Percentiles rank a stretch among this genome's conserved stretches.
These are phyloP conservation scores for Pseudorhiza aurosa DNA, from an alignment of 30 jellyfish, hydroid and myxozoan genomes.

Conservation along the genomic window DNA sequence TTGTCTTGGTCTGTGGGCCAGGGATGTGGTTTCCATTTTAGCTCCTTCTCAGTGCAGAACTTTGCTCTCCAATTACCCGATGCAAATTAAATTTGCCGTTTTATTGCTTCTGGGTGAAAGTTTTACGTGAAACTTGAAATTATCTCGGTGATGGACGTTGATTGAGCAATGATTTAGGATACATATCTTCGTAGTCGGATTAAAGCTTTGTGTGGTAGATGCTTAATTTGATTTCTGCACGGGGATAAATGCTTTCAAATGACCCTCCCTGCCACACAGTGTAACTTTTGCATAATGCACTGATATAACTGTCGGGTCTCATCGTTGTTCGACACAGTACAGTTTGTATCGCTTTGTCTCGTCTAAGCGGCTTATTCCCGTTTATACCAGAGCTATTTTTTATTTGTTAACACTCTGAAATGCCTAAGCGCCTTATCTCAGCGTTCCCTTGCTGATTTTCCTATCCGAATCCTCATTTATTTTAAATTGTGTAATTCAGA, in stretches of 20 bases:
- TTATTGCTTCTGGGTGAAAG: constrained; percentile 16
- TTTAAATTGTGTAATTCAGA: too few relatives aligned
- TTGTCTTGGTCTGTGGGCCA: constrained; percentile 46
- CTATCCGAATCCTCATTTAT: too few relatives aligned
- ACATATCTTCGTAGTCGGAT: constrained; percentile 22
- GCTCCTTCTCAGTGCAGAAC: constrained; percentile 21
- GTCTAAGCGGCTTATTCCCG: too few relatives aligned
- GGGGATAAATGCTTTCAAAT: background rate
- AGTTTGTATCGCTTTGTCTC: too few relatives aligned
- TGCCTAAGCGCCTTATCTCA: too few relatives aligned
- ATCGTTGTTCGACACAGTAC: too few relatives aligned
- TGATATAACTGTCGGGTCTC: background rate
- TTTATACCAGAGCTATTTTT: too few relatives aligned
- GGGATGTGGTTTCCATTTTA: constrained; percentile 20
- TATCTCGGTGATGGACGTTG: constrained; percentile 26
- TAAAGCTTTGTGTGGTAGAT: constrained; percentile 54
- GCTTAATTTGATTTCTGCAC: constrained; percentile 13
- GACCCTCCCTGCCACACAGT: background rate
- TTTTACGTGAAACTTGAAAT: constrained; percentile 27
- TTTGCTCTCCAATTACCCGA: constrained; percentile 20
- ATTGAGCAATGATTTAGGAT: constrained; percentile 51
- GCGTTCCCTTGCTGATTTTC: too few relatives aligned
- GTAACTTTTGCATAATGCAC: background rate
- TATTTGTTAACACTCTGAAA: too few relatives aligned
- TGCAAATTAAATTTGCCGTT: constrained; percentile 27